Conservation (phyloP, 2,888 invertebrate genomes). For the Scaptomyza tumidula region DNA sequence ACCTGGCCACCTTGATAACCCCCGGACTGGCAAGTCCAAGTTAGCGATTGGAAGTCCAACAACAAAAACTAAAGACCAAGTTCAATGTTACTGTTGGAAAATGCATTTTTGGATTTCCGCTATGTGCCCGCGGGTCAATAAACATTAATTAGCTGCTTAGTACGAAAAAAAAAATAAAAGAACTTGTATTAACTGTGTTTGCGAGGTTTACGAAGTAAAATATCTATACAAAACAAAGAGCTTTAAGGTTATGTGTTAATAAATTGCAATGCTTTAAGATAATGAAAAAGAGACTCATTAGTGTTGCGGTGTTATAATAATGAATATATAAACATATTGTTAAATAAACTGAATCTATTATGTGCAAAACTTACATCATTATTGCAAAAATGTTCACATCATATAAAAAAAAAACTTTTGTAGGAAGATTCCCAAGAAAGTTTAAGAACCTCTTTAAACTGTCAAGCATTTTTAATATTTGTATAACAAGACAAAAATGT, state of each 20-base stretch:
- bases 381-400: neutral
- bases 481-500: too few relatives aligned
- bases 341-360: neutral
- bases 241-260: constrained; percentile 42
- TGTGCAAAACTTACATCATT: neutral
- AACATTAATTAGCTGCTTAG: constrained; percentile 57
- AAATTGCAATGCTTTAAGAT: constrained; percentile 16
- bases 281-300: neutral
- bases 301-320: neutral
- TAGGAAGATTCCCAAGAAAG: too few relatives aligned
- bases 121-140: constrained; percentile 54
- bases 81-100: constrained; percentile 64
- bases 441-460: too few relatives aligned
- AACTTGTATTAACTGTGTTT: constrained; percentile 18
- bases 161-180: constrained; percentile 19
- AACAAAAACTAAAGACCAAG: constrained; percentile 46
- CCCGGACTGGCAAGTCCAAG: constrained; percentile 30
- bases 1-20: constrained; percentile 75
- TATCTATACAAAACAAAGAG: constrained; percentile 18
- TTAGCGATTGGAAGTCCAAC: constrained; percentile 25
- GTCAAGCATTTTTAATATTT: too few relatives aligned
- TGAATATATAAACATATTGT: too few relatives aligned
- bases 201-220: constrained; percentile 18
- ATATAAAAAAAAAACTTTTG: too few relatives aligned
- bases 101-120: constrained; percentile 68